Evolutionary conservation across 2,113 vertebrate species (phyloP).

Genomic region (Plotosus lineatus): DNA sequence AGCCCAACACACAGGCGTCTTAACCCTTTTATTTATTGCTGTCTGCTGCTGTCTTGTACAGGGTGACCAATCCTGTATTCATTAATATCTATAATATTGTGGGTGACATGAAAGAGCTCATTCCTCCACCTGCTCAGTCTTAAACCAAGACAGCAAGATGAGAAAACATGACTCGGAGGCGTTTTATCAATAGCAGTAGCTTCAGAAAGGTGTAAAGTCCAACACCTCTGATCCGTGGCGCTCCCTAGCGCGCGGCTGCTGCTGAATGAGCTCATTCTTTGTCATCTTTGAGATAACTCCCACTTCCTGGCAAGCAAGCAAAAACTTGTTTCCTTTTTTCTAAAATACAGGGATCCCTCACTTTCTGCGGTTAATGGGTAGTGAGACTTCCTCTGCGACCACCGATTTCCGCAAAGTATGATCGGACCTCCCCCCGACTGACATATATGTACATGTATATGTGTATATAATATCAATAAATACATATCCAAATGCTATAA

Average conservation of each 20-base stretch:
- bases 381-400: too few species aligned
- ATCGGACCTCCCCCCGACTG: too few species aligned
- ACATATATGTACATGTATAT: too few species aligned
- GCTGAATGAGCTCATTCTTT: conserved; percentile 27
- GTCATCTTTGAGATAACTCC: neutral
- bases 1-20: neutral
- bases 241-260: conserved; percentile 36
- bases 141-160: conserved; percentile 24
- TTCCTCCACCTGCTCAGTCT: conserved; percentile 24
- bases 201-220: conserved; percentile 26
- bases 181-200: conserved; percentile 30
- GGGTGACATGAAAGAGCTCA: conserved; percentile 17
- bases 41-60: neutral
- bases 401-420: too few species aligned
- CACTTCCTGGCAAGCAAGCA: neutral
- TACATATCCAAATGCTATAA: too few species aligned
- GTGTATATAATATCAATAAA: too few species aligned
- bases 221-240: conserved; percentile 18
- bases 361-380: too few species aligned
- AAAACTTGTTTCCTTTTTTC: conserved; percentile 8
- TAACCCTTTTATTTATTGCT: neutral
- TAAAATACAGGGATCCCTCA: too few species aligned
- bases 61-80: conserved; percentile 7
- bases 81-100: conserved; percentile 14
- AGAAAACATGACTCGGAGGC: conserved; percentile 43